These are phyloP conservation scores for Enteromius afrohamiltoni DNA, from an alignment of 2,797 vertebrate genomes.

Conservation along the genomic window DNA sequence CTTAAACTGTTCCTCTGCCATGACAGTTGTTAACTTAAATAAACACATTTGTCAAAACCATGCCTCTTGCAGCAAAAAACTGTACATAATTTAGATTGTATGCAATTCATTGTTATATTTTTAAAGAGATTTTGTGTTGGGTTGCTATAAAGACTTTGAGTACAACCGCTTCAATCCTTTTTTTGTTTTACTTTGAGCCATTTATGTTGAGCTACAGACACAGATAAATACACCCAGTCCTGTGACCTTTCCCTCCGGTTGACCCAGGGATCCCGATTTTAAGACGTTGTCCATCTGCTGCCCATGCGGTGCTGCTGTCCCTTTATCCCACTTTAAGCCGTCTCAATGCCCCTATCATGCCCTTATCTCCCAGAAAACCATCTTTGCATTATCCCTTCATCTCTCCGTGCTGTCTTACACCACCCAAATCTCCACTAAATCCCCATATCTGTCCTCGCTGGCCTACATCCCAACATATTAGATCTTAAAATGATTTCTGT, in stretches of 20 bases:
- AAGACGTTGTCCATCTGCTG: constrained; percentile 33
- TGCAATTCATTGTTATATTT: neutral
- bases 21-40: neutral
- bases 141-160: neutral
- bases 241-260: constrained; percentile 16
- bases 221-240: neutral
- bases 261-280: constrained; percentile 33
- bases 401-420: constrained; percentile 48
- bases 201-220: neutral
- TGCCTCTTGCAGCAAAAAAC: neutral
- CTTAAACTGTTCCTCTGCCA: neutral
- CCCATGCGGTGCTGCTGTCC: constrained; percentile 13
- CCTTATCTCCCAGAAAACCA: constrained; percentile 27
- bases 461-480: constrained; percentile 27
- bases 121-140: neutral
- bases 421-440: constrained; percentile 59
- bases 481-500: constrained; percentile 24
- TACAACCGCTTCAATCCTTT: neutral
- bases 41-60: neutral
- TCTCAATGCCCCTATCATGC: constrained; percentile 18
- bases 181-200: neutral
- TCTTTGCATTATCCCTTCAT: constrained; percentile 31
- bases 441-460: constrained; percentile 53
- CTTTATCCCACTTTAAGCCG: constrained; percentile 25
- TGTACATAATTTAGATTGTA: neutral